Percentiles rank a stretch among this genome's conserved stretches.
Evolutionary conservation across 2,797 vertebrate genomes (phyloP).

Genomic region (Clarias laeviceps): DNA sequence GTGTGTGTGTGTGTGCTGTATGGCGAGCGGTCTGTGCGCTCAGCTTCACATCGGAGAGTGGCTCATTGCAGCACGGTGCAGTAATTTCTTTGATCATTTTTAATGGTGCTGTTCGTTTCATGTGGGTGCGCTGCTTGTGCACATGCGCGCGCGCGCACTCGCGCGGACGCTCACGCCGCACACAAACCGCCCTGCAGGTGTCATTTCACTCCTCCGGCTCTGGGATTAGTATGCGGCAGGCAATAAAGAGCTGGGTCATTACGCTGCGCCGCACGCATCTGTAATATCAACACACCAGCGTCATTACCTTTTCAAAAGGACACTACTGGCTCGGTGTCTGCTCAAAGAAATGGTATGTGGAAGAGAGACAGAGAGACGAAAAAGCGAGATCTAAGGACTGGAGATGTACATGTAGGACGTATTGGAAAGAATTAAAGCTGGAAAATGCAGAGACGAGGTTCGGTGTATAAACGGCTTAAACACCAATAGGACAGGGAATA

Average conservation of each 20-base stretch:
- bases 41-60: conserved; percentile 68
- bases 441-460: background rate
- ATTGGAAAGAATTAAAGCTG: background rate
- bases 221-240: conserved; percentile 79
- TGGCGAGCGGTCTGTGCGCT: conserved; percentile 66
- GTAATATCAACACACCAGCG: conserved; percentile 78
- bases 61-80: conserved; percentile 74
- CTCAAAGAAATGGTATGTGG: conserved; percentile 61
- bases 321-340: conserved; percentile 72
- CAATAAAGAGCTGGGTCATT: conserved; percentile 79
- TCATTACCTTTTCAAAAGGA: conserved; percentile 83
- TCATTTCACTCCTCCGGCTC: conserved; percentile 77
- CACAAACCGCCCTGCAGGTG: conserved; percentile 75
- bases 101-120: conserved; percentile 74
- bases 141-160: conserved; percentile 24
- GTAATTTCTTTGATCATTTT: conserved; percentile 81
- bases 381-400: background rate
- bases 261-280: conserved; percentile 74
- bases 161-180: conserved; percentile 5
- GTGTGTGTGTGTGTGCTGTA: conserved; percentile 41
- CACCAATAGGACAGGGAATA: no score
- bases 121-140: conserved; percentile 70
- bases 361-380: conserved; percentile 46
- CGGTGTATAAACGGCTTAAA: no score
- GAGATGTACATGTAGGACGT: background rate